Evolutionary conservation across 2,888 invertebrate genomes (phyloP), one percentile per base, ranked within the genome.

Genomic region (Cybosia mesomella): DNA sequence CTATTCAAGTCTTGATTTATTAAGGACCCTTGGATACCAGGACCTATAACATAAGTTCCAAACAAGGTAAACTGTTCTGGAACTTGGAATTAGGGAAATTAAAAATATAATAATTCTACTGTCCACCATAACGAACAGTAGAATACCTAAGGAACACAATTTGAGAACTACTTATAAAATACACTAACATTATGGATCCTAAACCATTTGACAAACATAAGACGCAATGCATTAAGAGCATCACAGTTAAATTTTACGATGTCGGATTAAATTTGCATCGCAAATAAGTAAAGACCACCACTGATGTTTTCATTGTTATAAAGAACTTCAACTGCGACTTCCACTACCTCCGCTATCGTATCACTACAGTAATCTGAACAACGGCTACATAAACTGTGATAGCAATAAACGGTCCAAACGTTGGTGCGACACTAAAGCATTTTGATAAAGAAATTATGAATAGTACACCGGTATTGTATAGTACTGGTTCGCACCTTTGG

Each of bases 381-480:
- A 70, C 71, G 59, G 59, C 64, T 63, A 73, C 73, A 80, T 77
- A 80, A 80, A 80, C 82, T 76, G 69, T 69, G 67, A 71, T 66
- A 66, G 73, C 74, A 81, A 77, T 79, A 80, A 81, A 81, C 70
- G 67, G 66, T 60, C 68, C 79, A 75, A 77, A 75, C 66, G 73
- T 58, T 77, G 68, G 69, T 55, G 79, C 75, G 79, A 81, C 76
- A 79, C 72, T 68, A 70, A 82, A 82, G 71, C 65, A 74, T 72
- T 77, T 72, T 83, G 84, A 82, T 84, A 82, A 83, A 86, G 85
- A 88, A 85, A 88, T 89, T 87, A 89, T 89, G 87, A 88, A 89
- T 87, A 87, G 82, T 83, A 82, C 39, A 13, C 80, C 74, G 72
- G 58, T 59, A 39, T 70, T 73, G 76, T 83, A 82, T 76, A 82